A percentile compares a stretch with the other conserved stretches of the same genome.
These are phyloP conservation scores for Oncorhynchus tshawytscha DNA, from an alignment of 2,113 vertebrate species.

Conservation along the genomic window DNA sequence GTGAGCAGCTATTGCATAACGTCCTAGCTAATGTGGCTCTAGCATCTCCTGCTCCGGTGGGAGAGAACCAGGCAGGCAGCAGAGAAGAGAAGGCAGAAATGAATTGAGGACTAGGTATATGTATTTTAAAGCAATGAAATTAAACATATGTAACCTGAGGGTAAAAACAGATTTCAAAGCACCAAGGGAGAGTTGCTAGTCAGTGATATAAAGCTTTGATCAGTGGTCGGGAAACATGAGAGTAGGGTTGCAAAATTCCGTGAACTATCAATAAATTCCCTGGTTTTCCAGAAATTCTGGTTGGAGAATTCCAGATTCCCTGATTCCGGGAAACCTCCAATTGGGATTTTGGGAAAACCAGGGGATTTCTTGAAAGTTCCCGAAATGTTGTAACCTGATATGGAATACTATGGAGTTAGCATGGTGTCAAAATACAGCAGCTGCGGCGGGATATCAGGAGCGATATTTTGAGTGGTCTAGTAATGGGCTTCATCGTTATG, in stretches of 20 bases:
- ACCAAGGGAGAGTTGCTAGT: not conserved
- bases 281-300: too few species aligned
- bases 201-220: constrained; percentile 20
- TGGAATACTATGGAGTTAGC: not conserved
- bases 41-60: not conserved
- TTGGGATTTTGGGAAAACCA: too few species aligned
- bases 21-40: constrained; percentile 27
- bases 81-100: constrained; percentile 46
- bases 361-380: too few species aligned
- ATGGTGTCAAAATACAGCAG: not conserved
- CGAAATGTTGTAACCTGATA: not conserved
- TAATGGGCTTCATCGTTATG: not conserved
- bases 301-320: too few species aligned
- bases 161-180: constrained; percentile 25
- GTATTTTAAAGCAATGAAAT: constrained; percentile 46
- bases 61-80: constrained; percentile 5
- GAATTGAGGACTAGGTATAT: constrained; percentile 59
- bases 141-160: constrained; percentile 32
- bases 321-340: too few species aligned
- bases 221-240: constrained; percentile 20
- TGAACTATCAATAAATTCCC: too few species aligned
- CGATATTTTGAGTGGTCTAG: not conserved
- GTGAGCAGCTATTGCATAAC: constrained; percentile 39
- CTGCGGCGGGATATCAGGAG: not conserved
- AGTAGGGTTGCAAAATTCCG: not conserved